Evolutionary conservation across 1,140 invertebrate species (phyloP).

Genomic region (Campoletis sonorensis): DNA sequence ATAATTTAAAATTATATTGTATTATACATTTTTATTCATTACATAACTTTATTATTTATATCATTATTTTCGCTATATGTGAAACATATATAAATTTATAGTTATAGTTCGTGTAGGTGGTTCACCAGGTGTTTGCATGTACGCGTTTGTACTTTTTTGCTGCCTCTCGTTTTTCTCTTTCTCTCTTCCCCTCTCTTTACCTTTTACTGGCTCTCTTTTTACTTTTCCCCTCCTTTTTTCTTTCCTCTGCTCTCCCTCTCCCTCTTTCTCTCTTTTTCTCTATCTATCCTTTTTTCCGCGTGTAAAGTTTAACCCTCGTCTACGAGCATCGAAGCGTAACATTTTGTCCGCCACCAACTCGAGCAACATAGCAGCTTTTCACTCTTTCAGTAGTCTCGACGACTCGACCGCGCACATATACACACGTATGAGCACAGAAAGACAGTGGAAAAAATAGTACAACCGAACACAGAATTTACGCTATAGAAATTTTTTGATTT

Average conservation of each 20-base stretch:
- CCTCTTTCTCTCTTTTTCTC: no score
- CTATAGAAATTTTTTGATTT: not conserved
- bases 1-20: no score
- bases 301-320: constrained; percentile 6
- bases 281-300: no score
- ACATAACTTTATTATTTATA: no score
- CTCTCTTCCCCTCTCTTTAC: not conserved
- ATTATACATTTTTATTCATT: no score
- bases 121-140: constrained; percentile 29
- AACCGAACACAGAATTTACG: not conserved
- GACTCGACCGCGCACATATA: not conserved
- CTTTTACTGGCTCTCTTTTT: not conserved
- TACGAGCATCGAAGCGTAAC: constrained; percentile 30
- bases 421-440: not conserved
- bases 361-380: constrained; percentile 25
- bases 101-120: constrained; percentile 15
- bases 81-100: not conserved
- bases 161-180: not conserved
- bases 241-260: no score
- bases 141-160: not conserved
- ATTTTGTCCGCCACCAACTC: constrained; percentile 19
- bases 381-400: not conserved
- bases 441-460: not conserved
- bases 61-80: no score
- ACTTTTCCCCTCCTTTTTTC: no score